Conservation (phyloP, 2,797 vertebrate species). For the Hoplostethus atlanticus region DNA sequence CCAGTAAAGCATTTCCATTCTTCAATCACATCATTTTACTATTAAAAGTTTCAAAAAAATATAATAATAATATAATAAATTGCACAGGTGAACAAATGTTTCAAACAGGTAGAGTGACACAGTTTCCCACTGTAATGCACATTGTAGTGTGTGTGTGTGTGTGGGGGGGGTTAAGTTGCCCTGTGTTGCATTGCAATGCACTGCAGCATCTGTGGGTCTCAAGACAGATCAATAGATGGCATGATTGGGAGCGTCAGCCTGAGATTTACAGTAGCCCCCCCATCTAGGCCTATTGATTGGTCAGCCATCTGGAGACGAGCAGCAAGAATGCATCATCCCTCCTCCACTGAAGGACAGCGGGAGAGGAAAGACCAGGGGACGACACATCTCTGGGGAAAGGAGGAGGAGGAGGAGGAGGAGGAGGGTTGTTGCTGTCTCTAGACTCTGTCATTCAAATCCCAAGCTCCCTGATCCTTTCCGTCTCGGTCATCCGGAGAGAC, state of each 20-base stretch:
- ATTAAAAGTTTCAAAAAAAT: too few relatives aligned
- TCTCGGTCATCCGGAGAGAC: conserved; percentile 35
- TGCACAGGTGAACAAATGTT: too few relatives aligned
- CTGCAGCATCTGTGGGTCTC: conserved; percentile 16
- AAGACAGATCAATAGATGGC: conserved; percentile 33
- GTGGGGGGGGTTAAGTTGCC: not conserved
- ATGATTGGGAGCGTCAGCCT: conserved; percentile 21
- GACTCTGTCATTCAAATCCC: conserved; percentile 37
- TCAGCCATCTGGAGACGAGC: conserved; percentile 19
- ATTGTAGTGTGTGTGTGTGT: not conserved
- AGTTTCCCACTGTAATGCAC: not conserved
- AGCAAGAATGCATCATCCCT: conserved; percentile 40
- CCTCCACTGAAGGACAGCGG: conserved; percentile 16
- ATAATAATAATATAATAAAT: too few relatives aligned
- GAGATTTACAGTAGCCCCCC: conserved; percentile 26
- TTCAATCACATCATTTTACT: too few relatives aligned
- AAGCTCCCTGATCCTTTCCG: conserved; percentile 40
- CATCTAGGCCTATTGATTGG: conserved; percentile 12
- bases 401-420: not conserved
- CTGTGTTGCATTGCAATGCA: conserved; percentile 7
- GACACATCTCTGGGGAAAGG: not conserved
- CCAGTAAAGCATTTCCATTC: too few relatives aligned
- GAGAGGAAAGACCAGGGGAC: conserved; percentile 22
- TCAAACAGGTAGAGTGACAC: not conserved
- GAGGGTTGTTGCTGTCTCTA: conserved; percentile 4